These are phyloP conservation scores for Oscheius sp. DNA, from an alignment of 2,888 invertebrate genomes.

Conservation along the genomic window DNA sequence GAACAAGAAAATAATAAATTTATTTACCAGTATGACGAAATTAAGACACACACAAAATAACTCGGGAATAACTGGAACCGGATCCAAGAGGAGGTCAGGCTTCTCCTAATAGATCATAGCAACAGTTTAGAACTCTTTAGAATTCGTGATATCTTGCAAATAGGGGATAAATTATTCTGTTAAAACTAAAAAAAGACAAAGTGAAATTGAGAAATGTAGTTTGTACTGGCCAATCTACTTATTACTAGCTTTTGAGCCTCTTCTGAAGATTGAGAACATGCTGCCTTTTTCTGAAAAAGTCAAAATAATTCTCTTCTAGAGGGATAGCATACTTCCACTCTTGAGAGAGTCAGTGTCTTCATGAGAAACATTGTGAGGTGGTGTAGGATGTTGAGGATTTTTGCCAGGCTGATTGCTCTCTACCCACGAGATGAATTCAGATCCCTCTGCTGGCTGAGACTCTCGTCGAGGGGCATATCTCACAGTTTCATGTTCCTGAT, in stretches of 20 bases:
- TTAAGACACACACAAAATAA: constrained; percentile 30
- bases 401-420: constrained; percentile 43
- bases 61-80: constrained; percentile 13
- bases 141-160: constrained; percentile 1
- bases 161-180: constrained; percentile 7
- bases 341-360: constrained; percentile 54
- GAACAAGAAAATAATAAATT: constrained; percentile 9
- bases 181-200: not conserved
- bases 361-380: constrained; percentile 33
- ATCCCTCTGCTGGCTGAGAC: constrained; percentile 30
- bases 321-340: constrained; percentile 29
- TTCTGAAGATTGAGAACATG: constrained; percentile 33
- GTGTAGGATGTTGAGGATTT: constrained; percentile 10
- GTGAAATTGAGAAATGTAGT: not conserved
- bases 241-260: constrained; percentile 30
- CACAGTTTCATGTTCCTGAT: constrained; percentile 48
- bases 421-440: constrained; percentile 58
- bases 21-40: constrained; percentile 26
- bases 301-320: not conserved
- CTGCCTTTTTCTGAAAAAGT: constrained; percentile 26
- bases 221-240: constrained; percentile 26
- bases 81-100: constrained; percentile 5
- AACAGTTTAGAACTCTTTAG: not conserved
- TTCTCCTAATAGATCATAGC: not conserved
- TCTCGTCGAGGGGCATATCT: constrained; percentile 39